Evolutionary conservation across 64 coral and sea anemone species (phyloP).

Genomic region (Hydrozoanthus tunicans): DNA sequence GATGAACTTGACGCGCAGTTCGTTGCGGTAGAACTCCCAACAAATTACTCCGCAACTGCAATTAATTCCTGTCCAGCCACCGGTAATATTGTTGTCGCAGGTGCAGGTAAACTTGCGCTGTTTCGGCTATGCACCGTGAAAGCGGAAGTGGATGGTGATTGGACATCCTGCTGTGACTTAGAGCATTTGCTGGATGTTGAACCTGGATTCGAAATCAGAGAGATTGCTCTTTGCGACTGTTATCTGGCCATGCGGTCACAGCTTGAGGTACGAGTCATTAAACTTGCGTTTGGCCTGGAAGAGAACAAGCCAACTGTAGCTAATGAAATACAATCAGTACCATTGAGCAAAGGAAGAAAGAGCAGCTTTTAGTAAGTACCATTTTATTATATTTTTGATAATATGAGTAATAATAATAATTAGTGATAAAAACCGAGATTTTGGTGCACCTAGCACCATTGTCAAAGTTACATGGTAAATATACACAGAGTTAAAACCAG

Average conservation of each 20-base stretch:
- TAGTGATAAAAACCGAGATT: background rate
- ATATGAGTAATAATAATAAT: background rate
- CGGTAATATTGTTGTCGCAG: constrained; percentile 83
- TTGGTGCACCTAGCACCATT: too few relatives aligned
- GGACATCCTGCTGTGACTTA: constrained; percentile 59
- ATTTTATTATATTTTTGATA: background rate
- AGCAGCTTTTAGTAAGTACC: constrained; percentile 25
- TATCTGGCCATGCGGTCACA: constrained; percentile 79
- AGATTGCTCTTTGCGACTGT: constrained; percentile 60
- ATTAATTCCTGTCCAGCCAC: constrained; percentile 68
- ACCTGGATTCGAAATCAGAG: constrained; percentile 65
- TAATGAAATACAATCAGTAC: background rate
- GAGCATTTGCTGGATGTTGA: constrained; percentile 86
- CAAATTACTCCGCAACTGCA: constrained; percentile 53
- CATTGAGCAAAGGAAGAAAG: background rate
- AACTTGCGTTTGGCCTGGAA: constrained; percentile 69
- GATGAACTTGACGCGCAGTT: constrained; percentile 47
- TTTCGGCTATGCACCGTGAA: constrained; percentile 64
- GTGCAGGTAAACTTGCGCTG: constrained; percentile 62
- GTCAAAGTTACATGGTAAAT: too few relatives aligned
- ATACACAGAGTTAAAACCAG: too few relatives aligned
- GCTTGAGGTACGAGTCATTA: constrained; percentile 76
- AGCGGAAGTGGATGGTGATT: constrained; percentile 56
- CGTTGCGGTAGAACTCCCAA: constrained; percentile 78
- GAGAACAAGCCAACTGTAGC: background rate